Base-by-base conservation (phyloP, 2,113 vertebrate species). In the Ageneiosus marmoratus region DNA sequence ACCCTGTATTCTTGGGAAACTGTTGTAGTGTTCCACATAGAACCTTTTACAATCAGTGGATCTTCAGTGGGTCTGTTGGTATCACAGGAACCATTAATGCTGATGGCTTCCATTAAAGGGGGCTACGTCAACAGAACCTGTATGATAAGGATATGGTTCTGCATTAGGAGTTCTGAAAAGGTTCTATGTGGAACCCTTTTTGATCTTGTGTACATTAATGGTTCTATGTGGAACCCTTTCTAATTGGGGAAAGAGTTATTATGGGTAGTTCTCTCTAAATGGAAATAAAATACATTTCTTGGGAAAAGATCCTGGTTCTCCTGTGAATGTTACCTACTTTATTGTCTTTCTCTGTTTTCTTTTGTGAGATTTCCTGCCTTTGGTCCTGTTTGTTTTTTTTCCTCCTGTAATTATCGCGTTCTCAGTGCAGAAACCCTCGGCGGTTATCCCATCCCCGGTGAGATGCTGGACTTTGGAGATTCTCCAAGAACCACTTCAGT, bases 401-500 rank as follows among this genome's bases (percentile, higher is more conserved):
- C 32, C n/a, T 10, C 9, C 29, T 7, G 81, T 76, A 84, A 84
- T 86, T 77, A 85, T 86, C 81, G 65, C 58, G 44, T 82, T 82
- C 29, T 55, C 50, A 48, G 70, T 20, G 50, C 62, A 58, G 75
- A 48, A 58, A 48, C 74, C 37, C 46, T 84, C 53, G 4, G 48
- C 69, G 12, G 69, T 89, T 92, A 93, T 86, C 84, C 53, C 90
- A 93, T 92, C 80, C 37, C 81, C 69, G 75, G 87, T 89, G 83
- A 88, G 77, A 80, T 86, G 90, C 82, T 81, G 87, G 89, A 88
- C 92, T 90, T 91, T 92, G 91, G 92, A 93, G 89, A 84, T 87
- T 85, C 88, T 91, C 87, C 85, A 90, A 91, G 79, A 93, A 91
- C 89, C 90, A 92, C 91, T 92, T 94, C 92, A 92, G 91, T 92